Evolutionary conservation across 2,797 vertebrate genomes (phyloP), one percentile per base, ranked within the genome.

Genomic region (Lepus oiostolus): DNA sequence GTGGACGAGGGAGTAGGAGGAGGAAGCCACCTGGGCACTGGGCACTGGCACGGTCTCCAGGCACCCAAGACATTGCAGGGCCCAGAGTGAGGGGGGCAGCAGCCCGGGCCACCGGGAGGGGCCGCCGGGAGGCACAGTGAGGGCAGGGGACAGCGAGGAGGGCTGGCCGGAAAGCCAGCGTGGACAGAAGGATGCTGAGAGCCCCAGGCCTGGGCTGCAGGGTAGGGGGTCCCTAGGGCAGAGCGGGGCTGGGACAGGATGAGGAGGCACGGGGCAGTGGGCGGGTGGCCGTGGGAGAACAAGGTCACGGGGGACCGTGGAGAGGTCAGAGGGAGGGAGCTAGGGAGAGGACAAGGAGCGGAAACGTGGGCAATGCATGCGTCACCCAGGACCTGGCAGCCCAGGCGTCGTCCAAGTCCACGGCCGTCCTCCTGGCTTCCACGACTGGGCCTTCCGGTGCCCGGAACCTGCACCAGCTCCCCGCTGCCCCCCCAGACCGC

Each of bases 381-480:
- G 38, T 50, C 68, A 17, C 19, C 47, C 24, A 89, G 76, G 79
- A 74, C 74, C 42, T 0, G 2, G 42, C 62, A 54, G 58, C 47
- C 35, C 82, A 19, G 3, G 22, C 38, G 72, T 77, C 47, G 62
- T 76, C 83, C 47, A 38, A 21, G 28, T 65, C 26, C 75, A 35
- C 32, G 32, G 52, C 28, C n/a, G 65, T 28, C n/a, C 38, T 67
- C 28, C 70, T 38, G 35, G 19, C 30, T 70, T 67, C 75, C 60
- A 30, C 54, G 63, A 35, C 54, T 13, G 19, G 28, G 6, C n/a
- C 24, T 77, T 62, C 76, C 4, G 38, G 67, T 68, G 42, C 72
- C 81, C 80, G 16, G 38, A 70, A 68, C 47, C 47, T 72, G 50
- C 77, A 47, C 85, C 52, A 81, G 82, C 68, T 95, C 82, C 72